Base-by-base conservation (phyloP, 2,113 vertebrate genomes). In the Zosterops borbonicus region DNA sequence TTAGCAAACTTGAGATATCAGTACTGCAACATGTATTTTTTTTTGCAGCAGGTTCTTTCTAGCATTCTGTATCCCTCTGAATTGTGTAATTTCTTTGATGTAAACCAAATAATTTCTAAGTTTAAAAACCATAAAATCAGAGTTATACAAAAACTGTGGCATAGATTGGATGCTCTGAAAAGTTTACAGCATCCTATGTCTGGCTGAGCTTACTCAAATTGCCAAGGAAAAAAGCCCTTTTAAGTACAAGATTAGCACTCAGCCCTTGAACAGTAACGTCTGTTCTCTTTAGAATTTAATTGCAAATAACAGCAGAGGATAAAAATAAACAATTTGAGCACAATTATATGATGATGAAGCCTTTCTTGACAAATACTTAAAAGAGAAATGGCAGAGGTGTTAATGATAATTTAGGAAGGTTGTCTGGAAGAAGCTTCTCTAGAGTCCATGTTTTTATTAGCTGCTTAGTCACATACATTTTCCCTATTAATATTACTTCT, bases 291-390 rank as follows among this genome's bases (percentile, higher is more conserved):
- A 89, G 89, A 86, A 76, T 79, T 83, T 91, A 94, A 86, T 68
- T 87, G 53, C 81, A 95, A 81, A 80, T 90, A 89, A 85, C 56
- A 93, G 71, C 59, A 91, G 42, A 90, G n/a, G 53, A 83, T 95
- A 92, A 89, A 96, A 94, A 90, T 77, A 96, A 93, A 93, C 92
- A 94, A 87, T 70, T 84, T 94, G 56, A 95, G 78, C 39, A 83
- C 83, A 87, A 58, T 83, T 91, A 86, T 58, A 89, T 47, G 74
- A 83, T 58, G 81, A 80, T 92, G 71, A 95, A 96, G 41, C 37
- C 81, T 93, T 82, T 81, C 81, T 87, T 89, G 67, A 92, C 44
- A 93, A 97, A 94, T 47, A 86, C 59, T 90, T 88, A 47, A 75
- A 92, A 67, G 29, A 93, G 92, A 89, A 84, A 88, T 69, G 52